Evolutionary conservation across 2,113 vertebrate species (phyloP), one percentile per base, ranked within the genome.

Genomic region (Rhea americana): DNA sequence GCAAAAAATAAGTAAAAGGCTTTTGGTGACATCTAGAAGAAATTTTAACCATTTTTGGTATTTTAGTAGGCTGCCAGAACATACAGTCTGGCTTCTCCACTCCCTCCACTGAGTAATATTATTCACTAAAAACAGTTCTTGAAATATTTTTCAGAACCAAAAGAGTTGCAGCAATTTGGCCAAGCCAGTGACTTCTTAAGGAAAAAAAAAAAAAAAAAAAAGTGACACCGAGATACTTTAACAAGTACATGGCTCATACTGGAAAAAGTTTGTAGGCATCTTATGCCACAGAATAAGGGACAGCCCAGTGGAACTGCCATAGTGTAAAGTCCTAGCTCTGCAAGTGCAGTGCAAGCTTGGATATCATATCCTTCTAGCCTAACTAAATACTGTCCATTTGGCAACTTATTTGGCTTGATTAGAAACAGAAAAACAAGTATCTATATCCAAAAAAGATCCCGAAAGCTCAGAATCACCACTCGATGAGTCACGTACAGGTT

Each of bases 241-340:
- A 68, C 24, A 53, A 19, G 7, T 24, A 16, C 21, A 53, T n/a
- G 9, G 28, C 26, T 85, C 28, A 53, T 18, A 45, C 0, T 0
- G 25, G 50, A 68, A 45, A 58, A 81, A 55, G 11, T 68, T 16
- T 0, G 0, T 5, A 82, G 39, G 74, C 28, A 43, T 4, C 10
- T 62, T 45, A 50, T 3, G 17, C 37, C 43, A 50, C 15, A 63
- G 37, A 59, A 15, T 11, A 87, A 85, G 11, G 13, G n/a, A 39
- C 2, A 84, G 47, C 11, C 22, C 58, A 55, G 39, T 32, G 50
- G 18, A 87, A 53, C 14, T 20, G 28, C 63, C 87, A 65, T 13
- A 20, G 13, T 32, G n/a, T 53, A 89, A 82, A 73, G 72, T 37
- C 37, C 26, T 71, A 62, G 26, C 32, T 82, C 50, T 65, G 59